phyloP scores from a whole-genome alignment of 2,113 vertebrate genomes.

The Charina bottae region DNA sequence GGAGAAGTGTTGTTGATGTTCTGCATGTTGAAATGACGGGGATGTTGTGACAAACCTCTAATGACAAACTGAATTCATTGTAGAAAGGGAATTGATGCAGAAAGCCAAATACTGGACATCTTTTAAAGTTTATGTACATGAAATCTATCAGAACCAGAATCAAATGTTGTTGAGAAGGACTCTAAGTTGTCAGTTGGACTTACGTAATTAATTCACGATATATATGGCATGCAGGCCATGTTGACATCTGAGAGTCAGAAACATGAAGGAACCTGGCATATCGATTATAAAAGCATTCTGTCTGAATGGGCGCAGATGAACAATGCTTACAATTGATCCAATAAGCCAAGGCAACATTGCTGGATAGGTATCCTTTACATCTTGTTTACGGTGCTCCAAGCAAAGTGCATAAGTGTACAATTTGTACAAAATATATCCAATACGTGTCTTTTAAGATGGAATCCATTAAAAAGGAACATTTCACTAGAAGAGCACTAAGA shows the following conservation, averaged over 20 bases:
- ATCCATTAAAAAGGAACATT: background rate
- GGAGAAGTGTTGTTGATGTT: background rate
- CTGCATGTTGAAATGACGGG: background rate
- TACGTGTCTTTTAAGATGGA: background rate
- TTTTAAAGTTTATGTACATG: background rate
- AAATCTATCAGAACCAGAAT: background rate
- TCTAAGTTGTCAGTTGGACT: background rate
- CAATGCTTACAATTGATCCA: background rate
- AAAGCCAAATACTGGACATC: background rate
- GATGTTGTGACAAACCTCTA: background rate
- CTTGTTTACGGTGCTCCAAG: background rate
- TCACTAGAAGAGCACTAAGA: background rate
- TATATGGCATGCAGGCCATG: background rate
- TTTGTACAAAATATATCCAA: background rate
- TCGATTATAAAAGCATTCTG: background rate
- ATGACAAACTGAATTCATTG: background rate
- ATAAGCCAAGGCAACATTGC: background rate
- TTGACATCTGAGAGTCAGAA: background rate
- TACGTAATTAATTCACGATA: background rate
- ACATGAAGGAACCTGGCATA: background rate
- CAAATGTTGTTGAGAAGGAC: background rate
- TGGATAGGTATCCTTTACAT: background rate
- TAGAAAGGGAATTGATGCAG: background rate
- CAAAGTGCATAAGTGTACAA: fast-evolving
- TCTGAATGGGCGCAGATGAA: background rate